Evolutionary conservation across 2,797 vertebrate species (phyloP), one percentile per base, ranked within the genome.

Genomic region (Numenius phaeopus): DNA sequence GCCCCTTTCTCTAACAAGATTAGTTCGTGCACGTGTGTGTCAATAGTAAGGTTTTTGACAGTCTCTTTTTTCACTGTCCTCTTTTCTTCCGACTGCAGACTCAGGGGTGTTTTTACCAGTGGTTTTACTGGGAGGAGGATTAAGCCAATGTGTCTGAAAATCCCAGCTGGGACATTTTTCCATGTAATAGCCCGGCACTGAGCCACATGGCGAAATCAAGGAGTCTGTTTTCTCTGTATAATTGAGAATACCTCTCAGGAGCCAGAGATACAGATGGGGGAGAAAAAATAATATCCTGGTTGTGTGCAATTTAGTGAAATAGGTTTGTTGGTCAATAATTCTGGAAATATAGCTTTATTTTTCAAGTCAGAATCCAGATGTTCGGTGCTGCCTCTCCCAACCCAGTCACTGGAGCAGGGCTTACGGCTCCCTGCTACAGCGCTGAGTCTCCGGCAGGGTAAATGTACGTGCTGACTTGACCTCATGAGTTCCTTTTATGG

Each of bases 401-500:
- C 23, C 52, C 67, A 39, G 0, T 76, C 27, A 6, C 29, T 55
- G 66, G 65, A 91, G 50, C 18, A 26, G 14, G 15, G 62, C 37
- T 84, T 52, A 22, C 29, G 85, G 32, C n/a, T 92, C 75, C 32
- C 72, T 69, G 49, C 83, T 55, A 9, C 16, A 15, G 34, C 0
- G 0, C 2, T 65, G 73, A 59, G 12, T 88, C 88, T 86, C 0
- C 0, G 24, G 19, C 40, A 65, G 69, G 57, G 75, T 80, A 79
- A 95, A 87, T 47, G 21, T 9, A 57, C 0, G 0, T 34, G 21
- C 34, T 24, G 52, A 32, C 88, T 76, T 92, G 93, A 96, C 95
- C 93, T 87, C 86, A 14, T 75, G 93, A 92, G 81, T 82, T 90
- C 64, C 75, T 91, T 96, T 96, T 97, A 93, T 81, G 80, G 71